Conservation (phyloP, 2,113 vertebrate species). For the Entelurus aequoreus region DNA sequence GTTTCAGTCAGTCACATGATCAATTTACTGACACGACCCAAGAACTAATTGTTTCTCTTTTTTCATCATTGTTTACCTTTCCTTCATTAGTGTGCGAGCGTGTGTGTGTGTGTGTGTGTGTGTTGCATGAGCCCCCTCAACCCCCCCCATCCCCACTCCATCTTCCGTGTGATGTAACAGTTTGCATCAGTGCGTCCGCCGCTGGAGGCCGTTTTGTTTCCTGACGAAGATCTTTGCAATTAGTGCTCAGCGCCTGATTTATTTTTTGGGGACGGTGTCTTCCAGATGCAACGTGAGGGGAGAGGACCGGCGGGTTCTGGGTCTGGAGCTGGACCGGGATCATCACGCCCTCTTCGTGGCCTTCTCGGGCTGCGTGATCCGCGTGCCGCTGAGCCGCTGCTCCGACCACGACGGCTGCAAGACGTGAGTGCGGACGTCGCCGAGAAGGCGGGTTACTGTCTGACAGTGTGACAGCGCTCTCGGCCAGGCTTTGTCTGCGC, state of each 20-base stretch:
- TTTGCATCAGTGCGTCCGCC: constrained; percentile 47
- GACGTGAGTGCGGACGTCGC: constrained; percentile 65
- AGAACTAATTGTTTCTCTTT: background rate
- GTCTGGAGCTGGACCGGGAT: constrained; percentile 80
- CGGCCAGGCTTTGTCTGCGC: background rate
- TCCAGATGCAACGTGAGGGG: constrained; percentile 77
- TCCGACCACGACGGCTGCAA: constrained; percentile 73
- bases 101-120: background rate
- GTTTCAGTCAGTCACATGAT: no score
- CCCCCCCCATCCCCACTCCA: constrained; percentile 25
- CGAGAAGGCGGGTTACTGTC: background rate
- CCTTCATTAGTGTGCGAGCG: background rate
- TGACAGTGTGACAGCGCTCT: background rate
- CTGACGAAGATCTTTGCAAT: constrained; percentile 15
- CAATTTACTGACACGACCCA: no score
- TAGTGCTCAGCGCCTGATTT: background rate
- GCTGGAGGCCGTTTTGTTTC: constrained; percentile 44
- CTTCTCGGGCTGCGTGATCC: constrained; percentile 81
- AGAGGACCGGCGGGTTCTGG: constrained; percentile 75
- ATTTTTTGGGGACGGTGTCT: background rate
- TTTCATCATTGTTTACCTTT: background rate
- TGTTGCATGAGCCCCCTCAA: background rate
- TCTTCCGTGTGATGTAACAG: constrained; percentile 39
- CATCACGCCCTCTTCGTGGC: constrained; percentile 83
- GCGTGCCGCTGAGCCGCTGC: constrained; percentile 82